Evolutionary conservation across 2,888 invertebrate species (phyloP).

Genomic region (Drosophila emarginata): DNA sequence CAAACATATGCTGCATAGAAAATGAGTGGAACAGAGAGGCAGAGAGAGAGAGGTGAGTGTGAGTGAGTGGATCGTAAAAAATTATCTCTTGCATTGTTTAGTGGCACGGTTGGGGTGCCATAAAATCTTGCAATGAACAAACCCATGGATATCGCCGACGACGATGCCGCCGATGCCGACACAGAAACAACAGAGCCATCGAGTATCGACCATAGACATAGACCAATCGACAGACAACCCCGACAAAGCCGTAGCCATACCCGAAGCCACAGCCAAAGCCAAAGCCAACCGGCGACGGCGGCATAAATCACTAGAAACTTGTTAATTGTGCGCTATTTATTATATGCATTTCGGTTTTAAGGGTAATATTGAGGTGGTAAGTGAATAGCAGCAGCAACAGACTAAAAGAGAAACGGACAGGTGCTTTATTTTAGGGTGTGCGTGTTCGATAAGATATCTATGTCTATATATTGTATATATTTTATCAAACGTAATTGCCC

Average conservation of each 20-base stretch:
- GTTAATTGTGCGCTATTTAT: slow-evolving; percentile 75
- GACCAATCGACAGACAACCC: neutral
- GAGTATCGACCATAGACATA: neutral
- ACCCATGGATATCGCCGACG: slow-evolving; percentile 3
- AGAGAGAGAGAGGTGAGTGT: neutral
- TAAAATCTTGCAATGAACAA: slow-evolving; percentile 58
- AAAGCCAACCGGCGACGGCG: slow-evolving; percentile 45
- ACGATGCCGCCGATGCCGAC: neutral
- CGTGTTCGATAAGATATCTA: neutral
- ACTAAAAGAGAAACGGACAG: slow-evolving; percentile 48
- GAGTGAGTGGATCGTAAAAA: slow-evolving; percentile 65
- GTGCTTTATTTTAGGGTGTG: slow-evolving; percentile 39
- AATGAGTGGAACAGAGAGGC: too few relatives aligned
- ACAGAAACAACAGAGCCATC: slow-evolving; percentile 2
- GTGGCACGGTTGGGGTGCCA: slow-evolving; percentile 68
- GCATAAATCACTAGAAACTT: slow-evolving; percentile 74
- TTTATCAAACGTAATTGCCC: neutral
- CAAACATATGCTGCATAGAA: slow-evolving; percentile 63
- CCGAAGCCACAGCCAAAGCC: slow-evolving; percentile 29
- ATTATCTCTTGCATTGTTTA: slow-evolving; percentile 69
- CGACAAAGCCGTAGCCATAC: slow-evolving; percentile 7
- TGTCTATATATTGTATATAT: neutral
- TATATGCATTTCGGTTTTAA: slow-evolving; percentile 66
- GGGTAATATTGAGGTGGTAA: slow-evolving; percentile 65
- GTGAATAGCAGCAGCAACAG: slow-evolving; percentile 50